Evolutionary conservation across 2,797 vertebrate species (phyloP).

Genomic region (Spinus pinus): DNA sequence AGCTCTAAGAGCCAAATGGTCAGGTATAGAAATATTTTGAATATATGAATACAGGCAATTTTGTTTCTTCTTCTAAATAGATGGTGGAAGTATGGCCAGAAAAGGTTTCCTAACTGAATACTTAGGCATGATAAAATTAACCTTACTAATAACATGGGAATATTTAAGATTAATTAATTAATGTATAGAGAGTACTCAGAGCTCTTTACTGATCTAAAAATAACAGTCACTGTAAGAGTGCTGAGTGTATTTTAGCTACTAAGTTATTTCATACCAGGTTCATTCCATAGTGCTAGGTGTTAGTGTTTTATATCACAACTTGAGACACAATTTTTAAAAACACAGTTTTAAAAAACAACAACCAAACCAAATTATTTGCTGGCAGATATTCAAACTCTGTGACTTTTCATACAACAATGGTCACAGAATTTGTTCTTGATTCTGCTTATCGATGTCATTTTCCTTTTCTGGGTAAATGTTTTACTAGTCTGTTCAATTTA

Average conservation of each 20-base stretch:
- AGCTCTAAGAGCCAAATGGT: neutral
- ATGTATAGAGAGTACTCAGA: neutral
- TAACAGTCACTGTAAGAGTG: neutral
- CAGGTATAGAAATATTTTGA: neutral
- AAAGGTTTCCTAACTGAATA: neutral
- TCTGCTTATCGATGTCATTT: neutral
- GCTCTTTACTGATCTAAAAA: neutral
- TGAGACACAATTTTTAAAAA: neutral
- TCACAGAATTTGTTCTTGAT: neutral
- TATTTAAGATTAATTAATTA: slow-evolving; percentile 12
- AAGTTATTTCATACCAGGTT: neutral
- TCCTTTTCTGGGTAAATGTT: neutral
- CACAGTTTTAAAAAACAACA: neutral
- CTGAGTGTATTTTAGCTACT: neutral
- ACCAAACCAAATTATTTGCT: neutral
- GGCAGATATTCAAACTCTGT: neutral
- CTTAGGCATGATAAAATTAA: neutral
- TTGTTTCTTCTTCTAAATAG: neutral
- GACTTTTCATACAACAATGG: rapidly evolving
- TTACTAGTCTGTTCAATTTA: neutral
- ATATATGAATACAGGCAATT: neutral
- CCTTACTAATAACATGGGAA: neutral
- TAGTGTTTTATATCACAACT: neutral
- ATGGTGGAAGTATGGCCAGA: neutral
- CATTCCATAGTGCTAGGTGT: neutral